Base-by-base conservation (phyloP, 2,797 vertebrate species). In the Sebastes glaucus region DNA sequence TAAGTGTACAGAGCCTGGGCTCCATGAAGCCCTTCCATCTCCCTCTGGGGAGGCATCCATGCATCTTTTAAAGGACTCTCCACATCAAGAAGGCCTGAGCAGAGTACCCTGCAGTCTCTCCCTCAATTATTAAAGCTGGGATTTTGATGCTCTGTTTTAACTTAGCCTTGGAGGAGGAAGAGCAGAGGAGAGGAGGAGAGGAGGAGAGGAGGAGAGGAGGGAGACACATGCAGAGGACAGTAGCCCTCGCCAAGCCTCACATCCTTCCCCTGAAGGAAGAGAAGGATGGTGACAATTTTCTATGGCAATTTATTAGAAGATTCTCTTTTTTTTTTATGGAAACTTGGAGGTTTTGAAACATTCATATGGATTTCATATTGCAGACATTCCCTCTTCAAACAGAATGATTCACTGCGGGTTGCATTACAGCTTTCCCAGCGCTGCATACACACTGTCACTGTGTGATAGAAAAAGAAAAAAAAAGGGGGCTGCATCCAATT, bases 61-160 rank as follows among this genome's bases (percentile, higher is more conserved):
- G 91, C 94, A 95, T 96, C 94, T 96, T 95, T 95, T 94, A 96
- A 46, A 94, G 93, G 91, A 90, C 81, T 92, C 90, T 81, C 87
- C 87, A 85, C 90, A 89, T 94, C 90, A 90, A 90, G 89, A 73
- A 85, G 89, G 89, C 92, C 88, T 35, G 66, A 80, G 86, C 74
- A 87, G 85, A 89, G 88, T 89, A 89, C 86, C 92, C 93, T 93
- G 88, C 93, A 94, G 91, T 89, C 92, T 86, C 87, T 84, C 61
- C 59, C 90, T 95, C 91, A 95, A 95, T 96, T 96, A 95, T 95
- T 95, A 89, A 96, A 94, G 88, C 90, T 32, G 56, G 84, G 85
- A 85, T 89, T 94, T 73, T 89, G 85, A 89, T 84, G 85, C 87
- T 91, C 82, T 89, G 84, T 90, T 89, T 88, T 86, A 91, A 89